Evolutionary conservation across 30 jellyfish, hydroid and myxozoan genomes (phyloP), one percentile per base, ranked within the genome.

Genomic region (Hydractinia symbiolongicarpus): DNA sequence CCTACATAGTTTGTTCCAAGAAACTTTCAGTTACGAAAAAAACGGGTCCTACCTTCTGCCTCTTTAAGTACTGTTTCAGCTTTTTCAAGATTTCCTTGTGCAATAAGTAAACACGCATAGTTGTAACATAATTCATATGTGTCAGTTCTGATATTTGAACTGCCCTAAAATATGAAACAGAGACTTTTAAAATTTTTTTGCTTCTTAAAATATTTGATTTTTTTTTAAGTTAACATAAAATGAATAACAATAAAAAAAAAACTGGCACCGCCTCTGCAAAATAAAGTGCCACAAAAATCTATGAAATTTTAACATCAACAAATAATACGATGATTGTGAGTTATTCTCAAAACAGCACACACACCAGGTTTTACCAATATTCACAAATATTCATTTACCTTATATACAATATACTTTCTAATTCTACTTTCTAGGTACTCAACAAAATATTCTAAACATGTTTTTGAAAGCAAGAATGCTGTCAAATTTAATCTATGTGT

Each of bases 71-170:
- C 76, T 64, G 58, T 78, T 61, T 83, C 89, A 4, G 99, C 99
- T 66, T 82, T 82, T 9, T 79, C 89, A 16, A 84, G 64, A 76
- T 94, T 91, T 17, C 96, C 96, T 82, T 84, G 90, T 8, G 95
- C 99, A 44, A 94, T 67, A 0, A 84, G 87, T 54, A 94, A 77
- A 67, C 96, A 94, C 13, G 96, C 96, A 81, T 85, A 78, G 70
- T 94, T 94, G 88, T 94, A 94, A 90, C 96, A 94, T 10, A 94
- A 74, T 73, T 94, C 99, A 81, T 89, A 94, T 6, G 99, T 94
- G 72, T 94, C 99, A 19, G 72, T 79, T 49, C 94, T 67, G 52
- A 57, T 77, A 17, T 91, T 17, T 13, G 87, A 84, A 50, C 54
- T 78, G 6, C 96, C 96, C 99, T 94, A 58, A 13, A 69, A 81